These are phyloP conservation scores for Sclerodermus sp. DNA, from an alignment of 2,888 invertebrate species.

Conservation along the genomic window DNA sequence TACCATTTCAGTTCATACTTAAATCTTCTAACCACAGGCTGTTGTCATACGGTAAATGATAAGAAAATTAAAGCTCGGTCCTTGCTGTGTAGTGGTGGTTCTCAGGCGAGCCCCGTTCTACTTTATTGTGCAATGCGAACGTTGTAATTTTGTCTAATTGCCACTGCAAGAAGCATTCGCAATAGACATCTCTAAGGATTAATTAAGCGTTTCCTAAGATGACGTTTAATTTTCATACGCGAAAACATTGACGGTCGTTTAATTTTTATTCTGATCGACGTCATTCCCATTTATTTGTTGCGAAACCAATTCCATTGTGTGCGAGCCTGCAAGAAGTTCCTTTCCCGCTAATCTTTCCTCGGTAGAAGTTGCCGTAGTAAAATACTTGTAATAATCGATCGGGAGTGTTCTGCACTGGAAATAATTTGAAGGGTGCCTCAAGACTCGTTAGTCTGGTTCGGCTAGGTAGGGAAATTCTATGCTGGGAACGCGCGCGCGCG, in stretches of 20 bases:
- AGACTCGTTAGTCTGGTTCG: constrained; percentile 24
- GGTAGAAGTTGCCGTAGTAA: too few relatives aligned
- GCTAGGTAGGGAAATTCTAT: neutral
- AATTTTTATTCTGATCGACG: too few relatives aligned
- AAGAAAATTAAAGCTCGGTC: constrained; percentile 32
- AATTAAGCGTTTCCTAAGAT: constrained; percentile 36
- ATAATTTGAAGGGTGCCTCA: neutral
- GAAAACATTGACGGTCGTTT: neutral
- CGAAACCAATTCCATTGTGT: too few relatives aligned
- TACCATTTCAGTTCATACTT: constrained; percentile 13
- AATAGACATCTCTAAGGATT: constrained; percentile 33
- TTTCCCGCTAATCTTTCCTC: too few relatives aligned
- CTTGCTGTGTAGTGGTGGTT: constrained; percentile 17
- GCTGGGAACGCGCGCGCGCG: constrained; percentile 28
- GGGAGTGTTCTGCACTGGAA: too few relatives aligned
- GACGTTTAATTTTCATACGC: constrained; percentile 21
- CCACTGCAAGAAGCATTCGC: constrained; percentile 30
- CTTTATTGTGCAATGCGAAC: constrained; percentile 33
- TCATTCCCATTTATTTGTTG: too few relatives aligned
- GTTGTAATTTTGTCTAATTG: constrained; percentile 35
- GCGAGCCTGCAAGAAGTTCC: too few relatives aligned
- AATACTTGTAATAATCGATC: too few relatives aligned
- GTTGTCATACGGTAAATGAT: constrained; percentile 21
- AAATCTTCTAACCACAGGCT: constrained; percentile 12
- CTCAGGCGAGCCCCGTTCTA: constrained; percentile 26